Evolutionary conservation across 1,140 invertebrate species (phyloP), one percentile per base, ranked within the genome.

Genomic region (Phortica variegata): DNA sequence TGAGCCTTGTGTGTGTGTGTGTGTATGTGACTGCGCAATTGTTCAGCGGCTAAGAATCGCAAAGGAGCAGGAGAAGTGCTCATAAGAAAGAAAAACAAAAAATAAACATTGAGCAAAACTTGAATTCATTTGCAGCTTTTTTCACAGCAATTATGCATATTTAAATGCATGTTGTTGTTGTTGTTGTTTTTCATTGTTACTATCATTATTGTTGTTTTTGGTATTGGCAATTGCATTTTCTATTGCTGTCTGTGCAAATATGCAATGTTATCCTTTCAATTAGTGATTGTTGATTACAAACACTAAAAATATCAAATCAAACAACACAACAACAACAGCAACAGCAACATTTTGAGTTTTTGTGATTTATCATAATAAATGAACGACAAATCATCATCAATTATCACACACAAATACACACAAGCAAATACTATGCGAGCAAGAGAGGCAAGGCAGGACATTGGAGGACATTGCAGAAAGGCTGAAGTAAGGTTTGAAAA

Each of bases 311-410:
- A 61, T 66, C 58, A 65, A 54, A 58, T 42, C 40, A 42, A 42
- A 42, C 26, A 38, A 3, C 3, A 26, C 23, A 38, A 38, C 16
- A n/a, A n/a, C 33, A n/a, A 34, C 5, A 6, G 33, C 33, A 15
- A n/a, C 33, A 34, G 39, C 26, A 49, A 10, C 41, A 12, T 32
- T 31, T 31, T 26, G 17, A 19, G 34, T 44, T 23, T 19, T 16
- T 56, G 60, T 59, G 60, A 69, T 69, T 69, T 69, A 69, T 69
- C 65, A 69, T 69, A 69, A 69, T 69, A 69, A 69, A 65, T 62
- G 60, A 43, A 60, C 47, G 54, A 47, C 45, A 52, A 54, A 58
- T 57, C 55, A 54, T 51, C 48, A 60, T 57, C 55, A 48, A 60
- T 51, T 56, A 50, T 50, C 47, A 43, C 17, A 16, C 8, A 16